Base-by-base conservation (phyloP, 2,888 invertebrate species). In the Andricus quercusramuli region DNA sequence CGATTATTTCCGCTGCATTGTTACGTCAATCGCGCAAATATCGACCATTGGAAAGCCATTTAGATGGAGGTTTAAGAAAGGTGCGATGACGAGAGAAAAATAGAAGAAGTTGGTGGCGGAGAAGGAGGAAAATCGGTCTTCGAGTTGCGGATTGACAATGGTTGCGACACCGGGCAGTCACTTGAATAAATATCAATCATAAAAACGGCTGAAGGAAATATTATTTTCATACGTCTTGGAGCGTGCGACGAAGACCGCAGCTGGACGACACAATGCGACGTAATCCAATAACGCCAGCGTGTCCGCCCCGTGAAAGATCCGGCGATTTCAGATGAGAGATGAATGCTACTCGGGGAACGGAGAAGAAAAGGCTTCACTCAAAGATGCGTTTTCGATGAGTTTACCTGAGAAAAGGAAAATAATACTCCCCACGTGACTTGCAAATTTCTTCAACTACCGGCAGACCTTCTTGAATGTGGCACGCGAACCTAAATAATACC, bases 141-240 rank as follows among this genome's bases (percentile, higher is more conserved):
- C 74, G 80, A 83, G 84, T 82, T 81, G 81, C 79, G 81, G 76
- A 80, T 80, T 84, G 82, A 85, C 83, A 82, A 81, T 80, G 81
- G 78, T 79, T 77, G 66, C 44, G 68, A 78, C 78, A 83, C 82
- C 86, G 80, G 82, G 81, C 84, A 87, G 89, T 88, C 90, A 89
- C 90, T 91, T 89, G 91, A 91, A 91, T 90, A 91, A 91, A 92
- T 91, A 92, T 92, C 91, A 90, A 91, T 91, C 91, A 91, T 91
- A 89, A 85, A 86, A 84, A 76, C 68, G 78, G 79, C 84, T 81
- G 85, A 89, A 86, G 89, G 88, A 91, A 91, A 91, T 92, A 92
- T 92, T 91, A 92, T 91, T 91, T 92, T 91, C 91, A 91, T 91
- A 79, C 79, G 77, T 77, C 79, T 41, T 51, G 20, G 68, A 25